Evolutionary conservation across 37 sponge, comb jelly and placozoan genomes (phyloP), one percentile per base, ranked within the genome.

Genomic region (Ianthella basta): DNA sequence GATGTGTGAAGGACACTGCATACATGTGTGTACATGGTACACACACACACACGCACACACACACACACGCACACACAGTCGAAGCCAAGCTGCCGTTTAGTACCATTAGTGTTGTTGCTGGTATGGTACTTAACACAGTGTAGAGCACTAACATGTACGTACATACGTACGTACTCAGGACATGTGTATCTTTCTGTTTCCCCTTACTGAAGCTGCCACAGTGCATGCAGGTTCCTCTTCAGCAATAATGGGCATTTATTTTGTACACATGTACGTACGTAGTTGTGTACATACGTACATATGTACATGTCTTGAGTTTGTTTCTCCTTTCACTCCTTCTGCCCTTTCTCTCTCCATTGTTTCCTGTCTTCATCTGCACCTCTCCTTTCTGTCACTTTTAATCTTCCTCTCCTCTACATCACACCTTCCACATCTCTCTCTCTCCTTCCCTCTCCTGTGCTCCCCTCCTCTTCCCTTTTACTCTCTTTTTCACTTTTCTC

Each of bases 211-310:
- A n/a, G n/a, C n/a, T n/a, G n/a, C n/a, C n/a, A n/a, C n/a, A n/a
- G n/a, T n/a, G n/a, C n/a, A n/a, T n/a, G n/a, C n/a, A n/a, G n/a
- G n/a, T n/a, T n/a, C n/a, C n/a, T n/a, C n/a, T n/a, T n/a, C n/a
- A n/a, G n/a, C n/a, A n/a, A n/a, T n/a, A n/a, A n/a, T n/a, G n/a
- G n/a, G n/a, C n/a, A n/a, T n/a, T n/a, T n/a, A n/a, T n/a, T n/a
- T n/a, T n/a, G n/a, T n/a, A n/a, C n/a, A n/a, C n/a, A n/a, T n/a
- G 14, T 27, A 67, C 14, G n/a, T 67, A 23, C n/a, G 14, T 67
- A 67, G 14, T 13, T 67, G 14, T 44, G 70, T 10, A 80, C 82
- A 70, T 69, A 61, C 25, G 25, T 56, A 69, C 57, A 39, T 65
- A 79, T 41, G 41, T 27, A 77, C 72, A 32, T 82, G 6, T 19